Base-by-base conservation (phyloP, 2,113 vertebrate genomes). In the Reinhardtius hippoglossoides region DNA sequence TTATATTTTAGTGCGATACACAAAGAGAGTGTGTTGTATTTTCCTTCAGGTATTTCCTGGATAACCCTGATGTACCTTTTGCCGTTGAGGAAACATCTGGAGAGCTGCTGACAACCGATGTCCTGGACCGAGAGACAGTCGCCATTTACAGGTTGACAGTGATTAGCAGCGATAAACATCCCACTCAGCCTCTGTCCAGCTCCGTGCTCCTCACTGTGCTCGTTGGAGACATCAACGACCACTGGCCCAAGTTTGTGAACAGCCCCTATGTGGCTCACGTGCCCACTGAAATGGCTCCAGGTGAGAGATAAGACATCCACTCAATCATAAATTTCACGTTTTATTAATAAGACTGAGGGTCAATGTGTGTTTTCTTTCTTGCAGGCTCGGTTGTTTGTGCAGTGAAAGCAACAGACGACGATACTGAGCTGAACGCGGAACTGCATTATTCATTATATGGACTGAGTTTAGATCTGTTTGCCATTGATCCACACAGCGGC, bases 191-290 rank as follows among this genome's bases (percentile, higher is more conserved):
- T 70, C 81, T 94, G 12, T 92, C 92, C 37, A 93, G 76, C 84
- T 92, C 92, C 24, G 87, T 90, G 60, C 71, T 84, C 24, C 89
- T 95, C 18, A 87, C 67, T 21, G 91, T 95, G 23, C 86, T 85
- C 5, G 80, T 95, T 62, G 87, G 71, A 40, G 94, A 95, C 77
- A 82, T 93, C 42, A 95, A 95, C 42, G 94, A 95, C 80, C 81
- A 93, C 72, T 76, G 87, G 74, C 94, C 94, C 1, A 83, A 89
- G 67, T 94, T 95, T 77, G 76, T 91, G 48, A 88, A 95, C 80
- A 88, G 89, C 63, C 94, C 93, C 8, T 95, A 94, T 80, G 92
- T 94, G 62, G 93, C 94, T 10, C 90, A 94, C 76, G 85, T 94
- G 37, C 89, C 94, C 46, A 27, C 55, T 3, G 67, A 87, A 26